A percentile compares a stretch with the other conserved stretches of the same genome.
These are phyloP conservation scores for Aphyosemion australe DNA, from an alignment of 2,113 vertebrate genomes.

Conservation along the genomic window DNA sequence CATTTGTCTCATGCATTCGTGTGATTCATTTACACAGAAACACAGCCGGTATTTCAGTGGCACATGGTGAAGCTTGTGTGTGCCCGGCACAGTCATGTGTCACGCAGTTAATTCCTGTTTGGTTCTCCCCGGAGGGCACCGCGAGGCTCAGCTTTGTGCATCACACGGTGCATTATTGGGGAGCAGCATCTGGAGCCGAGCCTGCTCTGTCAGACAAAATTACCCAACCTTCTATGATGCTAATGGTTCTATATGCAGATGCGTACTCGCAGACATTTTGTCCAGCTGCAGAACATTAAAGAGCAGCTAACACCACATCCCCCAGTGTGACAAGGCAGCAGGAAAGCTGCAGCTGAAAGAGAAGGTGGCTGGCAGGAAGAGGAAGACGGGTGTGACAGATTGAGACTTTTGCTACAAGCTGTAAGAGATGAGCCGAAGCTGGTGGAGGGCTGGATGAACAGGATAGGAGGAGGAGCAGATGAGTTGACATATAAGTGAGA, in stretches of 20 bases:
- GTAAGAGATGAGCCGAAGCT: slow-evolving; percentile 17
- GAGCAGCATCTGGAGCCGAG: background rate
- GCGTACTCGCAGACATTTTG: background rate
- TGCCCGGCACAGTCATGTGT: background rate
- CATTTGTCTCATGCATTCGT: background rate
- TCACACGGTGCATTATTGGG: background rate
- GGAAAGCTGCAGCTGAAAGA: background rate
- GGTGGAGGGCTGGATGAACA: slow-evolving; percentile 20
- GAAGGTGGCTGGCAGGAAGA: slow-evolving; percentile 11
- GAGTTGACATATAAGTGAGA: slow-evolving; percentile 17
- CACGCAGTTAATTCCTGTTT: background rate
- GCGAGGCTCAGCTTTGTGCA: background rate
- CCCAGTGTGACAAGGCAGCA: background rate
- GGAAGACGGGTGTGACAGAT: slow-evolving; percentile 23
- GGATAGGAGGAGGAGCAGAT: slow-evolving; percentile 27
- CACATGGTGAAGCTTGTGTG: slow-evolving; percentile 1
- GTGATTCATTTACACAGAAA: background rate
- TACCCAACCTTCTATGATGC: background rate
- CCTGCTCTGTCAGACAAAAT: background rate
- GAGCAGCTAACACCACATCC: slow-evolving; percentile 6
- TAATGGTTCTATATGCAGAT: slow-evolving; percentile 2
- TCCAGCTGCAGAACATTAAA: background rate
- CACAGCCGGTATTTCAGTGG: background rate
- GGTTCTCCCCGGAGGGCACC: slow-evolving; percentile 10
- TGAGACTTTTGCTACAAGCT: slow-evolving; percentile 23